Conservation (phyloP, 2,888 invertebrate species). For the Creontiades dilutus region DNA sequence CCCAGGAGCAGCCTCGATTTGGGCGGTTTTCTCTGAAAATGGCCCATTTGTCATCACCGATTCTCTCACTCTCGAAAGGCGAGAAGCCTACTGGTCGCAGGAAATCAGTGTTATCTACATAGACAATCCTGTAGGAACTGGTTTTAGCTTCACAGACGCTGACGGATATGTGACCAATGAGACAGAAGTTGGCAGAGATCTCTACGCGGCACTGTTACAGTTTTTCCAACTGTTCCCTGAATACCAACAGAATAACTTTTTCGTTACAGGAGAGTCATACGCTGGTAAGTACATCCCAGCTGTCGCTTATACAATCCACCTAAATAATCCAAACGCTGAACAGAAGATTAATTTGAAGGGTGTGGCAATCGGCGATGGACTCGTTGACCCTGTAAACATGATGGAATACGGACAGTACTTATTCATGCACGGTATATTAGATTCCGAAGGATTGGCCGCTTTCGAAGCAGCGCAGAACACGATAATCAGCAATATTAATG, state of each 20-base stretch:
- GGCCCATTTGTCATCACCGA: slow-evolving; percentile 83
- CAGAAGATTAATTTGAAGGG: slow-evolving; percentile 86
- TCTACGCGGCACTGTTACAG: slow-evolving; percentile 87
- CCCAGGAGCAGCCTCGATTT: slow-evolving; percentile 89
- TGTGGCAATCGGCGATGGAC: slow-evolving; percentile 88
- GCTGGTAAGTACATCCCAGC: slow-evolving; percentile 91
- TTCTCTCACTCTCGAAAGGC: slow-evolving; percentile 80
- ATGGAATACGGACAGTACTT: slow-evolving; percentile 88
- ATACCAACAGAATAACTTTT: slow-evolving; percentile 87
- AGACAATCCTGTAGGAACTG: slow-evolving; percentile 95
- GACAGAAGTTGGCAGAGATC: slow-evolving; percentile 87
- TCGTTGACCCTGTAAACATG: slow-evolving; percentile 89
- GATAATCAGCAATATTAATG: slow-evolving; percentile 82
- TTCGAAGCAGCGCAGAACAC: slow-evolving; percentile 83
- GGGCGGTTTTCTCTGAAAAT: slow-evolving; percentile 90
- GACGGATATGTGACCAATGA: slow-evolving; percentile 89
- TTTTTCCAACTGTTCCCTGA: slow-evolving; percentile 91
- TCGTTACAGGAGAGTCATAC: slow-evolving; percentile 93
- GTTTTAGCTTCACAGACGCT: slow-evolving; percentile 91
- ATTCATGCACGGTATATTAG: slow-evolving; percentile 84
- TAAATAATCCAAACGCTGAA: slow-evolving; percentile 81
- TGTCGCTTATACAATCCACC: slow-evolving; percentile 85
- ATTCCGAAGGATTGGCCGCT: slow-evolving; percentile 81
- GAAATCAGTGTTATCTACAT: slow-evolving; percentile 92
- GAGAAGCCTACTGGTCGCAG: slow-evolving; percentile 89